Evolutionary conservation across 2,113 vertebrate genomes (phyloP).

Genomic region (Melanerpes aurifrons): DNA sequence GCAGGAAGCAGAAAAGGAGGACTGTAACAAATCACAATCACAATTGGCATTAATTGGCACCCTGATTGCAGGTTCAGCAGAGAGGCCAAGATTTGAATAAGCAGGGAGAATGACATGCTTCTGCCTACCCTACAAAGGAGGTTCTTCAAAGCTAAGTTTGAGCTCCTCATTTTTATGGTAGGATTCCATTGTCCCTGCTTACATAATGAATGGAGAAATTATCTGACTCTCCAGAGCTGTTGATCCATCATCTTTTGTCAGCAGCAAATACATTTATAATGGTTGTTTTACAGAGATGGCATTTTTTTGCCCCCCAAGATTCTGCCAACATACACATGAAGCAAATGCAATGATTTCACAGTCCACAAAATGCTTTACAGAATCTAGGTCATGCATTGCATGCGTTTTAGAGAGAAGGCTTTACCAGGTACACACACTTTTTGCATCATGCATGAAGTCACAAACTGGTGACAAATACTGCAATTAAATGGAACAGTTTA

Average conservation of each 20-base stretch:
- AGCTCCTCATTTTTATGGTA: background rate
- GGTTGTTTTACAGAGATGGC: background rate
- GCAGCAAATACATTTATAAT: slow-evolving; percentile 41
- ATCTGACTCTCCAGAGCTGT: slow-evolving; percentile 3
- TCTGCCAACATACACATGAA: slow-evolving; percentile 55
- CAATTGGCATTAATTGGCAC: slow-evolving; percentile 21
- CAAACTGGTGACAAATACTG: slow-evolving; percentile 27
- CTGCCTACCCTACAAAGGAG: background rate
- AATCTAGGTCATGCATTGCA: slow-evolving; percentile 75
- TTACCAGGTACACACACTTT: slow-evolving; percentile 61
- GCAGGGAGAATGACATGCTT: background rate
- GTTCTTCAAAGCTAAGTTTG: background rate
- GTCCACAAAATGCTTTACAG: slow-evolving; percentile 28
- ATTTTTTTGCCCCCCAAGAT: background rate
- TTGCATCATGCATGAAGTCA: slow-evolving; percentile 70
- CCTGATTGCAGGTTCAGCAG: slow-evolving; percentile 29
- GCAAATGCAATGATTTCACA: slow-evolving; percentile 47
- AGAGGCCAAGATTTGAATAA: background rate
- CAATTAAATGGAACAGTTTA: background rate
- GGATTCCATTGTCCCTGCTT: background rate
- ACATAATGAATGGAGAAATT: background rate
- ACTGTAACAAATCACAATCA: background rate
- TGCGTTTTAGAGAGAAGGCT: slow-evolving; percentile 62
- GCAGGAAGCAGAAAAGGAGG: background rate
- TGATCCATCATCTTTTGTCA: slow-evolving; percentile 31